Evolutionary conservation across 2,113 vertebrate genomes (phyloP).

Genomic region (Spilogale gracilis): DNA sequence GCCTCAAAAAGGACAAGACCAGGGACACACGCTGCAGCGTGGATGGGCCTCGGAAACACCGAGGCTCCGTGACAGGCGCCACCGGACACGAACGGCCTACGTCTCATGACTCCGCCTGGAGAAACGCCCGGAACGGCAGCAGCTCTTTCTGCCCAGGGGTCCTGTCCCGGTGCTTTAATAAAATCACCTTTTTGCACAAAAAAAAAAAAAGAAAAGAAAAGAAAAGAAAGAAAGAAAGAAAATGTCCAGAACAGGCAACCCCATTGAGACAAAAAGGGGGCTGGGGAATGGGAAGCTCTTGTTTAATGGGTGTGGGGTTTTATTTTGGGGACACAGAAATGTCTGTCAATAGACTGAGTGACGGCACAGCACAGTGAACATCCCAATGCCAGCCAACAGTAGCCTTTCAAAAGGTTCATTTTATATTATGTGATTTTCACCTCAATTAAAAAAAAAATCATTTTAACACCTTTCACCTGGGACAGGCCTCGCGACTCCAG

Average conservation of each 20-base stretch:
- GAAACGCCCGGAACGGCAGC: neutral
- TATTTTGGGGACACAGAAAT: neutral
- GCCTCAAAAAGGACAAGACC: neutral
- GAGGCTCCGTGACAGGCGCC: neutral
- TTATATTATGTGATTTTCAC: neutral
- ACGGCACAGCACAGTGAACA: rapidly evolving
- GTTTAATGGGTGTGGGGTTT: neutral
- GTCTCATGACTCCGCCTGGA: rapidly evolving
- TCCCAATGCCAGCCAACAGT: rapidly evolving
- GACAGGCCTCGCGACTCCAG: neutral
- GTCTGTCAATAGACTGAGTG: neutral
- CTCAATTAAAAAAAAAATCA: neutral
- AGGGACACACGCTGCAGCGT: rapidly evolving
- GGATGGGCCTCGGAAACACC: rapidly evolving
- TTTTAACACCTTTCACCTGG: neutral
- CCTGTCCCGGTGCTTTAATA: too few species aligned
- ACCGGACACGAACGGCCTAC: neutral
- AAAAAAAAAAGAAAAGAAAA: too few species aligned
- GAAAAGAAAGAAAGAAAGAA: too few species aligned
- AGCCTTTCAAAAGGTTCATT: neutral
- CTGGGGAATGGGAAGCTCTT: neutral
- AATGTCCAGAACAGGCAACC: neutral
- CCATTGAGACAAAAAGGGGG: neutral
- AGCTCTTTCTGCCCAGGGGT: too few species aligned
- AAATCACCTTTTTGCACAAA: too few species aligned